phyloP scores from a whole-genome alignment of 2,888 invertebrate species.

The Parthenolecanium corni region DNA sequence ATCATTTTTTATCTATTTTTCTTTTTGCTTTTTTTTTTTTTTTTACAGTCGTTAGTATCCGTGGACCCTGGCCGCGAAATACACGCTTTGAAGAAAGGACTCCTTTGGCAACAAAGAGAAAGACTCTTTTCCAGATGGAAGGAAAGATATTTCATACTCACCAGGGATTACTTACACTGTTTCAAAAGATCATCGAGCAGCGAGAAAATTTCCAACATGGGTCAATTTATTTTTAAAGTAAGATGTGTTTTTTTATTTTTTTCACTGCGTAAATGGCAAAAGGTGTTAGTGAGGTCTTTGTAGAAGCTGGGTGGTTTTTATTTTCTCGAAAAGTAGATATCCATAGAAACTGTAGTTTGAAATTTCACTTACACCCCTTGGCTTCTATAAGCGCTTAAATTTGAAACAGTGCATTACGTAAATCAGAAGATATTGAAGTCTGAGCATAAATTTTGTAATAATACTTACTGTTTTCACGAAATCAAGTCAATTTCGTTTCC shows the following conservation, averaged over 20 bases:
- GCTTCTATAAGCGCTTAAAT: too few relatives aligned
- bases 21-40: constrained; percentile 23
- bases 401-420: too few relatives aligned
- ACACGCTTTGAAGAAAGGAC: constrained; percentile 52
- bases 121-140: constrained; percentile 54
- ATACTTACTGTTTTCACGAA: too few relatives aligned
- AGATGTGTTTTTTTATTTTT: constrained; percentile 33
- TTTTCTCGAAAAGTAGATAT: too few relatives aligned
- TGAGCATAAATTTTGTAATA: too few relatives aligned
- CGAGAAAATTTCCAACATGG: constrained; percentile 50
- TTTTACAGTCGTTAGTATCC: constrained; percentile 34
- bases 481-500: too few relatives aligned
- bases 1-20: constrained; percentile 5
- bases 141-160: constrained; percentile 53
- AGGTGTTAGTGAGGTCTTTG: too few relatives aligned
- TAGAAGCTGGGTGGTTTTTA: too few relatives aligned
- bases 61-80: constrained; percentile 35
- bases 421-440: too few relatives aligned
- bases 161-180: constrained; percentile 53
- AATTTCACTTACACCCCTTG: too few relatives aligned
- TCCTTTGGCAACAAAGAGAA: constrained; percentile 53
- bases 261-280: too few relatives aligned
- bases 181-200: constrained; percentile 51
- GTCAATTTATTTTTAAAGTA: constrained; percentile 54
- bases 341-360: too few relatives aligned